A percentile compares a stretch with the other conserved stretches of the same genome.
phyloP scores from a whole-genome alignment of 2,888 invertebrate species.

The Abrostola tripartita region DNA sequence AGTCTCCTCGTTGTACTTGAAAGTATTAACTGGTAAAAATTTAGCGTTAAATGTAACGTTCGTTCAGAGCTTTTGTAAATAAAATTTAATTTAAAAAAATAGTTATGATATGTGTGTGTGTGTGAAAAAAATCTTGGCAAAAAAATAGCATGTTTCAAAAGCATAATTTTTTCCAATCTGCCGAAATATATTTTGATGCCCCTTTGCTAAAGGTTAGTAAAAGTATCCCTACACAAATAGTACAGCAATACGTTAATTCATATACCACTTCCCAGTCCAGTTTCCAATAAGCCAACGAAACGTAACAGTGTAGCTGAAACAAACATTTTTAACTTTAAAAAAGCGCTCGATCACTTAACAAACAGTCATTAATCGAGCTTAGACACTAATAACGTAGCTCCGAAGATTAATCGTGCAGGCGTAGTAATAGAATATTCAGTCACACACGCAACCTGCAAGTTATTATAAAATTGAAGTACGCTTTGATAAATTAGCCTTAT shows the following conservation, averaged over 20 bases:
- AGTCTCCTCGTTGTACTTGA: not conserved
- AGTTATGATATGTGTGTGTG: too few relatives aligned
- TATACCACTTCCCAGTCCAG: too few relatives aligned
- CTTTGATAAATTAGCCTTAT: constrained; percentile 86
- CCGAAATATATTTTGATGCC: too few relatives aligned
- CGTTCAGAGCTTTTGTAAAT: not conserved
- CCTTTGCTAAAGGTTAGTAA: too few relatives aligned
- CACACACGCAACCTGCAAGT: constrained; percentile 84
- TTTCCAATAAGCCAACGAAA: not conserved
- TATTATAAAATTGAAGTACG: constrained; percentile 85
- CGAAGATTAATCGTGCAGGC: constrained; percentile 82
- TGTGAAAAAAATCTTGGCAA: not conserved
- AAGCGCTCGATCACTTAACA: constrained; percentile 75
- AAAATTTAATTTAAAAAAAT: too few relatives aligned
- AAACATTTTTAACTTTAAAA: constrained; percentile 57
- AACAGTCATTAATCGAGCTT: constrained; percentile 84
- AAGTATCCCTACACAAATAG: too few relatives aligned
- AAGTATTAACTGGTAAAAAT: not conserved
- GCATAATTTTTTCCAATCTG: too few relatives aligned
- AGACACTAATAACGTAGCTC: constrained; percentile 80
- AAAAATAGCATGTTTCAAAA: not conserved
- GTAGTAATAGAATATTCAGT: constrained; percentile 86
- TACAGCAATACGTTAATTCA: too few relatives aligned
- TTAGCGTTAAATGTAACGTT: not conserved
- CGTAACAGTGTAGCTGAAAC: constrained; percentile 20